Evolutionary conservation across 2,888 invertebrate species (phyloP), one percentile per base, ranked within the genome.

Genomic region (Lepidonotus clava): DNA sequence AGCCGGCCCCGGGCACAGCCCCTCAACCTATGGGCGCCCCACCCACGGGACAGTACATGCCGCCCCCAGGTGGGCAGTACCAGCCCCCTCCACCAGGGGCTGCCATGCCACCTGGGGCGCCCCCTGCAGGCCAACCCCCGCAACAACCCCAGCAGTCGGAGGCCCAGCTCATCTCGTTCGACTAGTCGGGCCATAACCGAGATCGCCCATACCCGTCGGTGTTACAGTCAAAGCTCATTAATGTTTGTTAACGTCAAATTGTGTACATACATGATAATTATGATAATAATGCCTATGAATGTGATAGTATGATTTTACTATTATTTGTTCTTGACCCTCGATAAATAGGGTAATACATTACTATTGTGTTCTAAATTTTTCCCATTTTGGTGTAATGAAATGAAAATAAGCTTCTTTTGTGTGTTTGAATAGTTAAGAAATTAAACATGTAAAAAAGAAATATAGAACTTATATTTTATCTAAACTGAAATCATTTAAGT

Each of bases 141-240:
- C 66, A 8, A 28, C 67, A 14, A 36, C 67, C 66, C 0, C 41
- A 28, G 18, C 84, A 84, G 40, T 34, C 56, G 38, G 41, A 83
- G 24, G 87, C 87, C 11, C 76, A 87, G 36, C 86, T 88, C 34
- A 89, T 89, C 67, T 87, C 80, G 14, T 89, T 88, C 76, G 89
- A 88, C 76, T 89, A 67, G 61, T 46, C 4, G 4, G 34, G 56
- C 56, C n/a, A 38, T 84, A 11, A 28, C 34, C 38, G 34, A n/a
- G 38, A 71, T 14, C 18, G 14, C 4, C 36, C 24, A n/a, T 56
- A n/a, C 21, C 5, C 56, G 46, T 11, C 56, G n/a, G 24, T 56
- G 56, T n/a, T n/a, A 56, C 5, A 11, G 56, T 56, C 24, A 56
- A 46, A 46, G 8, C 18, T 46, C 18, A 18, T 8, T 56, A 24